Conservation (phyloP, 2,797 vertebrate species). For the Siniperca undulata region DNA sequence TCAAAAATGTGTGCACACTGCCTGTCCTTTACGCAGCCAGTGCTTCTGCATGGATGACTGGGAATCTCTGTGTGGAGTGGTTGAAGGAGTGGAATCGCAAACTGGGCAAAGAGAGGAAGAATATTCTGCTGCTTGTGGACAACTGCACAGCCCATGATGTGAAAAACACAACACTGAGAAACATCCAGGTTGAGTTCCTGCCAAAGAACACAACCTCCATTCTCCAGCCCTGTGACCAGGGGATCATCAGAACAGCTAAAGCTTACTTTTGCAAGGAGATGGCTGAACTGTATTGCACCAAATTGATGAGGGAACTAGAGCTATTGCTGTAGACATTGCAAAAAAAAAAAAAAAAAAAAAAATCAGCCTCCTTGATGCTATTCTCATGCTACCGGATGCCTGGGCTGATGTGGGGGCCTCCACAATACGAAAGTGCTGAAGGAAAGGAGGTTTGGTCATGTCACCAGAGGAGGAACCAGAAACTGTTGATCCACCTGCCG, state of each 20-base stretch:
- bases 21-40: too few species aligned
- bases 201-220: neutral
- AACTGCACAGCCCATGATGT: too few species aligned
- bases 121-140: too few species aligned
- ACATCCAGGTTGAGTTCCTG: neutral
- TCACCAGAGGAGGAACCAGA: too few species aligned
- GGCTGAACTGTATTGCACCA: too few species aligned
- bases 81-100: neutral
- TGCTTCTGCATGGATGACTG: neutral
- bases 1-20: too few species aligned
- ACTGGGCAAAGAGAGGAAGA: too few species aligned
- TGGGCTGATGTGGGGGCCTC: too few species aligned
- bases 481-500: too few species aligned
- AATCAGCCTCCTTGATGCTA: neutral
- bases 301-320: neutral
- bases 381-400: too few species aligned
- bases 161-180: neutral
- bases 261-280: neutral
- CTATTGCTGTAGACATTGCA: neutral
- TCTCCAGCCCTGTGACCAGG: neutral
- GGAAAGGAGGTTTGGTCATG: too few species aligned
- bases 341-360: neutral
- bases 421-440: too few species aligned
- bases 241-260: neutral
- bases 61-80: neutral